phyloP scores from a whole-genome alignment of 2,888 invertebrate genomes.

The Pterostichus niger region DNA sequence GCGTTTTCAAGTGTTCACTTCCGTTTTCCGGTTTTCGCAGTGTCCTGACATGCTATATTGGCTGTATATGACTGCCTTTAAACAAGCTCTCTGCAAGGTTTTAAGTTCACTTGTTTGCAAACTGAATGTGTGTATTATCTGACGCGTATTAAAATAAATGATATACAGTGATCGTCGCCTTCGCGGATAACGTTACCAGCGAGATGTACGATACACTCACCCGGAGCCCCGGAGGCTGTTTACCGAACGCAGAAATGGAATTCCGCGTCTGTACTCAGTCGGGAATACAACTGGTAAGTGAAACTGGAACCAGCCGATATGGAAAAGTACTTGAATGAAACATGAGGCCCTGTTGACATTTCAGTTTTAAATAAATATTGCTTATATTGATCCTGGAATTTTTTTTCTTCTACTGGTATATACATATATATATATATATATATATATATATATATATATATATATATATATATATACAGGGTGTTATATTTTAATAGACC shows the following conservation, averaged over 20 bases:
- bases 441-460: neutral
- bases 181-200: neutral
- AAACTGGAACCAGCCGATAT: constrained; percentile 4
- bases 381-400: neutral
- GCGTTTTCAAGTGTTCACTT: no score
- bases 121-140: no score
- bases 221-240: neutral
- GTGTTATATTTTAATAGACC: no score
- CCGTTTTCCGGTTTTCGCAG: no score
- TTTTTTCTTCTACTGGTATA: neutral
- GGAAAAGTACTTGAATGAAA: constrained; percentile 12
- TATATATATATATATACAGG: neutral
- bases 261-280: constrained; percentile 5
- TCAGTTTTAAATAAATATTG: constrained; percentile 5
- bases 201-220: neutral
- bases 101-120: no score
- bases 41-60: no score
- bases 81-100: no score
- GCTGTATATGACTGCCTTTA: no score
- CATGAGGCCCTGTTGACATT: constrained; percentile 4
- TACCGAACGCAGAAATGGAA: constrained; percentile 5
- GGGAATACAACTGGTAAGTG: constrained; percentile 3
- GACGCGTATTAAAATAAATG: neutral
- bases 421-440: neutral
- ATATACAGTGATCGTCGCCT: neutral